Percentiles rank a stretch among this genome's conserved stretches.
These are phyloP conservation scores for Penaeus vannamei DNA, from an alignment of 1,140 invertebrate species.

Conservation along the genomic window DNA sequence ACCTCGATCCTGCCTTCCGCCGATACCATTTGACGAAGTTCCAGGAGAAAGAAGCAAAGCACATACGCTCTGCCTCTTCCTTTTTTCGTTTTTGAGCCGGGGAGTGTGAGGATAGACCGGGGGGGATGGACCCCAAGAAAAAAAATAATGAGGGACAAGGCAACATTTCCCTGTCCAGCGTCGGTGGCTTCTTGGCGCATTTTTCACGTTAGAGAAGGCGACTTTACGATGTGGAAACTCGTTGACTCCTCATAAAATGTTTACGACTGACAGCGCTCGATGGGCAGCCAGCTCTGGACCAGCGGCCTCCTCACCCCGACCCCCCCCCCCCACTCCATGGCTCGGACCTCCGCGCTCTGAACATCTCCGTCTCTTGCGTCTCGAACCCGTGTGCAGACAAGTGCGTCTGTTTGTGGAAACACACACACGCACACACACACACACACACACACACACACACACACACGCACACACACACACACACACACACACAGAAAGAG, in stretches of 20 bases:
- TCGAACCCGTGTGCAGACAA: too few species aligned
- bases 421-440: too few species aligned
- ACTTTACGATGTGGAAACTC: slow-evolving; percentile 59
- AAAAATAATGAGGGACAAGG: slow-evolving; percentile 37
- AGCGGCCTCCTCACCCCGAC: neutral
- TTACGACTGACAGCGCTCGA: slow-evolving; percentile 54
- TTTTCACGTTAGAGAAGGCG: slow-evolving; percentile 58
- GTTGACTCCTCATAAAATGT: slow-evolving; percentile 61
- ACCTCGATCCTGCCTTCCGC: too few species aligned
- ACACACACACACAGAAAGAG: too few species aligned
- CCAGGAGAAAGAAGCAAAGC: too few species aligned
- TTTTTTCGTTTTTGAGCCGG: too few species aligned
- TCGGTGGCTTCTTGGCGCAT: slow-evolving; percentile 55
- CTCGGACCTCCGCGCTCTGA: neutral
- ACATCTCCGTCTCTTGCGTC: neutral
- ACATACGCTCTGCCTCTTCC: too few species aligned
- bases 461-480: too few species aligned
- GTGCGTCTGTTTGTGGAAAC: too few species aligned
- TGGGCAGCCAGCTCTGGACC: neutral
- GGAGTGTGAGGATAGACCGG: too few species aligned
- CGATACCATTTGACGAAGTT: too few species aligned
- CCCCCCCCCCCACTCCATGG: neutral
- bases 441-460: too few species aligned
- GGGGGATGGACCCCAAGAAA: neutral
- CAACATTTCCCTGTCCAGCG: slow-evolving; percentile 15